Evolutionary conservation across 2,113 vertebrate species (phyloP), one percentile per base, ranked within the genome.

Genomic region (Leptocoma aspasia): DNA sequence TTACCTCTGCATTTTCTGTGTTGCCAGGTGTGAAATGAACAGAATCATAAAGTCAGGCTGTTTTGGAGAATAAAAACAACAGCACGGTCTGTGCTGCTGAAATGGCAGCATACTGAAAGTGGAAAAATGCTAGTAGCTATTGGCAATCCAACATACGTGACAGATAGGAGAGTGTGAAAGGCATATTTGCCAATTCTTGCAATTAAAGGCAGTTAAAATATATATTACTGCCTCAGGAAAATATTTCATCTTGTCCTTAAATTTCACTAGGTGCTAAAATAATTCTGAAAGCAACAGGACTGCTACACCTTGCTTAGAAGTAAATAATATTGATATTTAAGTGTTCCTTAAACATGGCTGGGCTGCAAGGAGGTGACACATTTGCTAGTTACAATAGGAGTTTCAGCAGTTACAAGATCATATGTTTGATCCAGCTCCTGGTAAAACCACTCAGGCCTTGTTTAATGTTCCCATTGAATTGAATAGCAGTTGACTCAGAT

Each of bases 21-120:
- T 94, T 96, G 82, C 80, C 94, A 97, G 84, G 93, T 97, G 86
- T 96, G 95, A 97, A 97, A 97, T 96, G 80, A 97, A 96, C 64
- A 89, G 88, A 96, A 95, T 95, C 88, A 84, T 96, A 94, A 94
- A 77, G 75, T 90, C 49, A 89, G 86, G 60, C 60, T 92, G 89
- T 60, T 96, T 94, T 63, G 84, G 31, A 87, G 89, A 84, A 83
- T 72, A 83, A 84, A 92, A 89, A 75, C 69, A 92, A 53, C 88
- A 85, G 80, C 59, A 61, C 19, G 68, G 61, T 69, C 90, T 86
- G 56, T 20, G 23, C 47, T 92, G 45, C 76, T 84, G 83, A 71
- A 93, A 85, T 79, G 56, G 44, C 60, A 54, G 39, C 59, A 23
- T 47, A 16, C 28, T 54, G 61, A 31, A 92, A 86, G 80, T 20